Evolutionary conservation across 2,888 invertebrate species (phyloP), one percentile per base, ranked within the genome.

Genomic region (Tiliacea aurago): DNA sequence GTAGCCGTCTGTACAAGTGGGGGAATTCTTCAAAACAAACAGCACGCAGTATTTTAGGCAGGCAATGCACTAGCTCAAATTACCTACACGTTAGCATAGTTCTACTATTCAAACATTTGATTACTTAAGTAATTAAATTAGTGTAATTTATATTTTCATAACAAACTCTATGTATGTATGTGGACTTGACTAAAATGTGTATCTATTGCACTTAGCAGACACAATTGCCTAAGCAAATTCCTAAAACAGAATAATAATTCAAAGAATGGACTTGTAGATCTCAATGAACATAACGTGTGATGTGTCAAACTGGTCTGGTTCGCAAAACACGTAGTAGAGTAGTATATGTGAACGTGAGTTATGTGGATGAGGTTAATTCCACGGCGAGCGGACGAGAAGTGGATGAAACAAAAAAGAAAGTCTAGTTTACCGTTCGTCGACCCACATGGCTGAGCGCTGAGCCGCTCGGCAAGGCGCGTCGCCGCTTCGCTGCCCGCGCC

Each of bases 361-460:
- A 81, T 79, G 83, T 86, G 80, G 85, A 84, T 82, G 86, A 84
- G 75, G 83, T 84, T 84, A 81, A 74, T 69, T 68, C 80, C 73
- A 77, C 71, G 65, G 78, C 83, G 73, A 70, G 69, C 84, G 80
- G 74, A 80, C 83, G 78, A 88, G 90, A 87, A 88, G 87, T 88
- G 87, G 88, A 89, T 89, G 90, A 90, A 93, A 92, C 90, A 92
- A 95, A 95, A 95, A 95, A 95, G 94, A 95, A 95, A 95, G 94
- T 94, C 90, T 84, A 84, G 85, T 87, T 78, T 94, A 94, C 95
- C 95, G 95, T 95, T 95, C 92, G 90, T 87, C 94, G 95, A 94
- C 95, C 95, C 93, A 94, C 92, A 94, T 94, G 93, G 88, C 67
- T 64, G 63, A 62, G 76, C 28, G 28, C 71, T 56, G 81, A 78